Base-by-base conservation (phyloP, 1,140 invertebrate genomes). In the Anastatus disparis region DNA sequence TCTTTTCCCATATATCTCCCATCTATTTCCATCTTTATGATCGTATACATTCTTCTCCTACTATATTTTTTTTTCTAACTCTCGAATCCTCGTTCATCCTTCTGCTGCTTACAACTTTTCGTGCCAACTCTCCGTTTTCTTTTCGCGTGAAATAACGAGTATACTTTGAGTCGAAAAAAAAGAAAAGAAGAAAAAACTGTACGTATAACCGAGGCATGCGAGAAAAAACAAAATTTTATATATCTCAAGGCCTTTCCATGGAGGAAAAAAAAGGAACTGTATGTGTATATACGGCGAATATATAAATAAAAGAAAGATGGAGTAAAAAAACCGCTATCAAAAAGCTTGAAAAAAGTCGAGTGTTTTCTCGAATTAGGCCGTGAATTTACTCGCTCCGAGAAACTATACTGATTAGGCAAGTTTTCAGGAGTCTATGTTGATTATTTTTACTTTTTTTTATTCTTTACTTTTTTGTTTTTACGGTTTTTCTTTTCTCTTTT, bases 321-420 rank as follows among this genome's bases (percentile, higher is more conserved):
- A 53, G 38, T 59, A 22, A n/a, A n/a, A n/a, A n/a, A 53, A 70
- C 27, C 59, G 24, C 40, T 74, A 79, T 79, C 76, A 81, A 40
- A 79, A 80, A 74, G 72, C 74, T 70, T 80, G 76, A 81, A 82
- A 81, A 74, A 48, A 67, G 52, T 76, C 76, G 76, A 76, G 74
- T 80, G 78, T 80, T 81, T 79, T 82, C 73, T 75, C 73, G 79
- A 82, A 82, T 80, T 80, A 80, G 78, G 79, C 77, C 78, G 79
- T 80, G 79, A 81, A 79, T 79, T 75, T 71, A 29, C 58, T 63
- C 74, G 56, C 68, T 67, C 56, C 68, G 74, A n/a, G 22, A 20
- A 74, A 71, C 70, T 77, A 76, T 73, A 71, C 76, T 82, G 77
- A 82, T 82, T 80, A 82, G 72, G 71, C 59, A 55, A 48, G 46